phyloP scores from a whole-genome alignment of 2,797 vertebrate species.

The Molossus alvarezi region DNA sequence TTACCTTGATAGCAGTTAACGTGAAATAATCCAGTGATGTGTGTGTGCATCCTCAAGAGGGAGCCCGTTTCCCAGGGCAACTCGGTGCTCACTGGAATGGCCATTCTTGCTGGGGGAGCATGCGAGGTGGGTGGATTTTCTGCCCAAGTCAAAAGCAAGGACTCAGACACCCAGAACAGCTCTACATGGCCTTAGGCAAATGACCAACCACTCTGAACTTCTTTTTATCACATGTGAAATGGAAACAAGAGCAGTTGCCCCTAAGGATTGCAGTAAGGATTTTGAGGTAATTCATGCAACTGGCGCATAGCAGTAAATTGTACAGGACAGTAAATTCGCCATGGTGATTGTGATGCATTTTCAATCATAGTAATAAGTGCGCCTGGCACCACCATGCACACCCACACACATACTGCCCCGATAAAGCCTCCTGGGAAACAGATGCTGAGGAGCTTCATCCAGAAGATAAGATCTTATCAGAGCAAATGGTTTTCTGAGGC shows the following conservation, averaged over 20 bases:
- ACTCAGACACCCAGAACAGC: background rate
- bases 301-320: background rate
- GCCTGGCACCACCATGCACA: background rate
- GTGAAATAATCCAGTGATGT: background rate
- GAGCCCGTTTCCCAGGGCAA: background rate
- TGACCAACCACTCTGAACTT: background rate
- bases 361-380: slow-evolving; percentile 18
- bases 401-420: background rate
- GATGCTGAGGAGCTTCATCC: background rate
- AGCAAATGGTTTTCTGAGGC: slow-evolving; percentile 39
- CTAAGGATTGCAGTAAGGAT: background rate
- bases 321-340: background rate
- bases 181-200: background rate
- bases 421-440: slow-evolving; percentile 8
- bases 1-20: background rate
- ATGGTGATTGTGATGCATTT: slow-evolving; percentile 1
- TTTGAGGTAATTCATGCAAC: background rate
- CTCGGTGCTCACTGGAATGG: background rate
- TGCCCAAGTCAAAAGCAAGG: background rate
- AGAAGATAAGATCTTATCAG: slow-evolving; percentile 12
- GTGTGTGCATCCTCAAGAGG: background rate
- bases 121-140: background rate
- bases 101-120: background rate
- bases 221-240: background rate
- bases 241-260: background rate